Percentiles rank a stretch among this genome's conserved stretches.
Conservation (phyloP, 2,113 vertebrate species). For the Campylorhamphus procurvoides region DNA sequence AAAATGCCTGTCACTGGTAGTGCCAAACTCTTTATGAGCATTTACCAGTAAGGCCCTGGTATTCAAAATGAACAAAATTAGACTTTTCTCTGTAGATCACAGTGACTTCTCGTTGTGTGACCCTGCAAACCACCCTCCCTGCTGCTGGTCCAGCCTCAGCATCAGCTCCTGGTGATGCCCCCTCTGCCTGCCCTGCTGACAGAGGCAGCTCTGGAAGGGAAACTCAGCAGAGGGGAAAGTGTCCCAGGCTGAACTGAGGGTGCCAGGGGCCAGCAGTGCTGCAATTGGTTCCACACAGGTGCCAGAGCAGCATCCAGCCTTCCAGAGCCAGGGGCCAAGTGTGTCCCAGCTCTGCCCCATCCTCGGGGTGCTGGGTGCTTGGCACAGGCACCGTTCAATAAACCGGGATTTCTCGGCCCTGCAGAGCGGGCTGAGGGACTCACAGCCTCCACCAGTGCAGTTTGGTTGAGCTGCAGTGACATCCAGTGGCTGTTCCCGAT, state of each 20-base stretch:
- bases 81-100: neutral
- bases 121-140: neutral
- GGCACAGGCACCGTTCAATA: neutral
- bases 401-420: neutral
- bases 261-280: neutral
- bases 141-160: neutral
- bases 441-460: neutral
- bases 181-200: neutral
- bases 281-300: rapidly evolving
- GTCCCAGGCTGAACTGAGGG: neutral
- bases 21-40: neutral
- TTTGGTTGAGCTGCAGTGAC: slow-evolving; percentile 45
- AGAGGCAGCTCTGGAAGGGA: neutral
- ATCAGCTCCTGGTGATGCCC: neutral
- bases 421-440: neutral
- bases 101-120: neutral
- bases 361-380: neutral
- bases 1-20: neutral
- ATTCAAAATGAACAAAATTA: neutral
- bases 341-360: neutral
- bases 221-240: neutral
- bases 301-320: neutral
- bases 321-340: neutral
- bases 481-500: slow-evolving; percentile 46
- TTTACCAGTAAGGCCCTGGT: neutral